These are phyloP conservation scores for Muscina levida DNA, from an alignment of 2,888 invertebrate species.

Conservation along the genomic window DNA sequence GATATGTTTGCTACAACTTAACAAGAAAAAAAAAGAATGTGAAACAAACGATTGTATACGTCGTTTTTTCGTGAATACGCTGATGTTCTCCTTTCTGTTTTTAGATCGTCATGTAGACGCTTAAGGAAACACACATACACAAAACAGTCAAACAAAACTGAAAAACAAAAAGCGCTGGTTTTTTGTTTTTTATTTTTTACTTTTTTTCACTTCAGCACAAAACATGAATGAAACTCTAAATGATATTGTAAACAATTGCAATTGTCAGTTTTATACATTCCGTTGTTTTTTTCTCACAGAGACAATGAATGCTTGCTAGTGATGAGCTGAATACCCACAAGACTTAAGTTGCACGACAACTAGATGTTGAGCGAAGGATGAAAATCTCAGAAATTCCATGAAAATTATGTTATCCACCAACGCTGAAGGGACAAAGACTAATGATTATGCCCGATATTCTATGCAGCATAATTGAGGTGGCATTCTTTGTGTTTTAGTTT, in stretches of 20 bases:
- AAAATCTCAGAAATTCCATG: conserved; percentile 6
- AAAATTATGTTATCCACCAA: not conserved
- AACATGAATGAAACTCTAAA: conserved; percentile 51
- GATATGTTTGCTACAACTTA: conserved; percentile 26
- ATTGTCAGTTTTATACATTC: conserved; percentile 41
- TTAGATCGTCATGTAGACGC: not conserved
- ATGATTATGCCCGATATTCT: too few relatives aligned
- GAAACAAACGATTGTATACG: not conserved
- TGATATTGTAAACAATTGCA: conserved; percentile 56
- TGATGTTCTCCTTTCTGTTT: not conserved
- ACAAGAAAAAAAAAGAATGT: not conserved
- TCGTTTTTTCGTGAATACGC: not conserved
- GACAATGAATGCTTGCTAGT: conserved; percentile 1
- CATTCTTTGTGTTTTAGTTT: too few relatives aligned
- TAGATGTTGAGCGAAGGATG: not conserved
- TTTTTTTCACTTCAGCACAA: not conserved
- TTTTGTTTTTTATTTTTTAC: too few relatives aligned
- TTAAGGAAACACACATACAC: not conserved
- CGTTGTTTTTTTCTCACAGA: not conserved
- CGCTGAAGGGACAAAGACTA: not conserved
- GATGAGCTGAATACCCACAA: not conserved
- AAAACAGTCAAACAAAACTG: conserved; percentile 15
- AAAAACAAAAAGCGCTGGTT: not conserved
- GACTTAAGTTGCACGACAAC: not conserved
- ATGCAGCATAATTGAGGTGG: too few relatives aligned